Percentiles rank a stretch among this genome's conserved stretches.
These are phyloP conservation scores for Siphamia tubifer DNA, from an alignment of 2,113 vertebrate species.

Conservation along the genomic window DNA sequence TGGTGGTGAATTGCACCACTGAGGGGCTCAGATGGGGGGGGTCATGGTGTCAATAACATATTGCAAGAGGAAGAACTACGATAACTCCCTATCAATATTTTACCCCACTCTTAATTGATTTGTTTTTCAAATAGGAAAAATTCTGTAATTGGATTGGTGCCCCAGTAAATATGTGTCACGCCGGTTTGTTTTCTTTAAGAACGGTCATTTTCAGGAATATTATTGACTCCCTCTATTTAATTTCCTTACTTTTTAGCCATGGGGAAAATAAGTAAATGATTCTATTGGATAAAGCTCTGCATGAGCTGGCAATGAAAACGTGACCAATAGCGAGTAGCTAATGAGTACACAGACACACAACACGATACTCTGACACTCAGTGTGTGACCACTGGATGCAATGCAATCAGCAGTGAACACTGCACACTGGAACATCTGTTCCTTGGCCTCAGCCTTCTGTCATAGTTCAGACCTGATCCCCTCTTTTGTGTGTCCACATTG, in stretches of 20 bases:
- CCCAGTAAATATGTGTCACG: too few species aligned
- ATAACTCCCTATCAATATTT: too few species aligned
- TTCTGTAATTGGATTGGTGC: too few species aligned
- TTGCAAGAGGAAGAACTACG: too few species aligned
- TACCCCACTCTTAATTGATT: too few species aligned
- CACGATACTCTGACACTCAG: neutral
- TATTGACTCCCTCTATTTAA: conserved; percentile 13
- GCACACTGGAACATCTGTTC: neutral
- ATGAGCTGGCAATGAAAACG: neutral
- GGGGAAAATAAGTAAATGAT: conserved; percentile 12
- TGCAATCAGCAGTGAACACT: neutral
- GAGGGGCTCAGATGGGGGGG: too few species aligned
- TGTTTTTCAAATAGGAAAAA: too few species aligned
- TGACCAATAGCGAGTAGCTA: conserved; percentile 13
- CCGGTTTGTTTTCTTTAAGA: neutral
- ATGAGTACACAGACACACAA: conserved; percentile 5
- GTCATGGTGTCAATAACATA: too few species aligned
- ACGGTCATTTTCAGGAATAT: conserved; percentile 22
- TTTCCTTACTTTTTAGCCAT: neutral
- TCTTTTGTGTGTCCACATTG: neutral
- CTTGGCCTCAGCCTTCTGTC: neutral
- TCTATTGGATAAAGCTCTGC: conserved; percentile 18
- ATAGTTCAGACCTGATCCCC: neutral
- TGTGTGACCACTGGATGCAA: conserved; percentile 13
- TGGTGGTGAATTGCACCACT: too few species aligned